A percentile compares a stretch with the other conserved stretches of the same genome.
Conservation (phyloP, 2,888 invertebrate genomes). For the Odontocolon sp. region DNA sequence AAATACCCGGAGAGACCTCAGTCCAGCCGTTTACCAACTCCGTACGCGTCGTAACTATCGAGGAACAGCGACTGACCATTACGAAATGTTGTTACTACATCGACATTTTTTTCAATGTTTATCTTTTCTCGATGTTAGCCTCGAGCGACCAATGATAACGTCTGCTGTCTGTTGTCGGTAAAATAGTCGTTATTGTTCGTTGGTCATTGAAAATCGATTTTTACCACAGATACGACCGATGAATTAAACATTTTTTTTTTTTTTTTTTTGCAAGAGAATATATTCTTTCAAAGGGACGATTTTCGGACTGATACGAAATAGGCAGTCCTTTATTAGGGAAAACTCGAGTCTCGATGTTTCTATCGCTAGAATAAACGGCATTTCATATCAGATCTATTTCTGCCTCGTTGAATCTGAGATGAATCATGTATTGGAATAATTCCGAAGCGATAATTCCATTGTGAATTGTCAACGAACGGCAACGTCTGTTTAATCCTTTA, state of each 20-base stretch:
- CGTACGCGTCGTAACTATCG: constrained; percentile 41
- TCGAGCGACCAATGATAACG: constrained; percentile 27
- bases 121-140: neutral
- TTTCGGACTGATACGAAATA: too few species aligned
- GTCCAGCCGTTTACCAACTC: constrained; percentile 16
- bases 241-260: neutral
- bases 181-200: neutral
- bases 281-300: too few species aligned
- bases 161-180: constrained; percentile 5
- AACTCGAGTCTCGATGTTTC: neutral
- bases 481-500: too few species aligned
- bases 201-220: constrained; percentile 15
- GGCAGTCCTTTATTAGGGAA: neutral
- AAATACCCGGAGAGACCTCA: constrained; percentile 45
- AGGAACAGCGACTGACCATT: constrained; percentile 55
- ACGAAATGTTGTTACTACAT: constrained; percentile 47
- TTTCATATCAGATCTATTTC: constrained; percentile 3
- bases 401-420: neutral
- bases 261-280: neutral
- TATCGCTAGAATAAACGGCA: constrained; percentile 4
- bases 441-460: too few species aligned
- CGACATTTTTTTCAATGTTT: neutral
- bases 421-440: too few species aligned
- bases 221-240: too few species aligned
- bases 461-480: too few species aligned